Base-by-base conservation (phyloP, 2,113 vertebrate species). In the Axis porcinus region DNA sequence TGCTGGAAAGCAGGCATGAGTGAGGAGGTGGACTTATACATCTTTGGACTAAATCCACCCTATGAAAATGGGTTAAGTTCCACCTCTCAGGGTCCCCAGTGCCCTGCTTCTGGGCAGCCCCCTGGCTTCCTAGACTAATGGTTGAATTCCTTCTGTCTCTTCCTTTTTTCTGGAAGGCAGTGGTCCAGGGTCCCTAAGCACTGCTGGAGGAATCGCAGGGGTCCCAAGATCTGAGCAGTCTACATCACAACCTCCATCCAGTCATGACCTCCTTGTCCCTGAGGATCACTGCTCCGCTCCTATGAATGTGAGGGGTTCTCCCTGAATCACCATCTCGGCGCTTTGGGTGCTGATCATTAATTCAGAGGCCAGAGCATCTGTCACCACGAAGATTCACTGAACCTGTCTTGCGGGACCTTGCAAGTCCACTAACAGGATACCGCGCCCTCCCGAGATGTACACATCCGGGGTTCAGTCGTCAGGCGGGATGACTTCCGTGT, bases 361-460 rank as follows among this genome's bases (percentile, higher is more conserved):
- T 91, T 86, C 89, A 70, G 47, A 13, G 58, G 62, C 81, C 74
- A 23, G 79, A 67, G 55, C 79, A 54, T 36, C 85, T 90, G 91
- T 78, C 58, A 55, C 23, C 25, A 8, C 15, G 27, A 58, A 54
- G n/a, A 86, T 7, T 84, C 74, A 11, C 3, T 33, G 67, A 30
- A 23, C 33, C 81, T 58, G 27, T 84, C 55, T 47, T 0, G 12
- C 5, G 28, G 76, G 95, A 94, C 67, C 91, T 58, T 83, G 84
- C 97, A 94, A 86, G 45, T 87, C 43, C 45, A 54, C 94, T 92
- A 98, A 97, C 95, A 85, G 96, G 97, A 95, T 94, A 97, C 96
- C 93, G 88, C 60, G 87, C 54, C 93, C 84, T 83, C 89, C 43
- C 88, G 98, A 98, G 97, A 95, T 98, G 97, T 97, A 98, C 84